Base-by-base conservation (phyloP, 1,140 invertebrate genomes). In the Drosophila aff. region DNA sequence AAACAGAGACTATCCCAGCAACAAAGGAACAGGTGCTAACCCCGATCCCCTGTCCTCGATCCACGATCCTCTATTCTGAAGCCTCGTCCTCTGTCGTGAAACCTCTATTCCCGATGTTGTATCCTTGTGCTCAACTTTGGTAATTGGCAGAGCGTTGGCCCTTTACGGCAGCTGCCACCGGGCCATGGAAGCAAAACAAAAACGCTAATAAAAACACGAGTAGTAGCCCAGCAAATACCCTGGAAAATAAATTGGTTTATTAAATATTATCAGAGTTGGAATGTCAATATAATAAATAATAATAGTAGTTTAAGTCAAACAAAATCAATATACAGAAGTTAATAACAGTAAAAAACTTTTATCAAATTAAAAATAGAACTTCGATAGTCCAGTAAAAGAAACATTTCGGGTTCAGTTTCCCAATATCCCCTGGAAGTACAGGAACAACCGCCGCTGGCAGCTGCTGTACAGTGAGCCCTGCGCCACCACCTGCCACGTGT, bases 401-500 rank as follows among this genome's bases (percentile, higher is more conserved):
- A 33, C 31, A 33, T 33, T 31, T 31, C 0, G 31, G 31, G 31
- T 33, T 10, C 9, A 11, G 31, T 33, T 33, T 33, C 9, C 33
- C 26, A 21, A 33, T 40, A 36, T 23, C 28, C 46, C n/a, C n/a
- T 6, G 6, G 2, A 11, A 43, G 3, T 36, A 28, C 31, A 46
- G 31, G 8, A 18, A 57, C 9, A 36, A 40, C 8, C 47, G 15
- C 11, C 23, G 31, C 28, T 15, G 23, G 64, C 75, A 77, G 58
- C 58, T 71, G 75, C 50, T 59, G 15, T 46, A 21, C 72, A 40
- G 53, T 41, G 10, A 43, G 36, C 50, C 28, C 62, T 40, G 62
- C 26, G 23, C 28, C 65, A 33, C n/a, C 83, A 87, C 83, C 83
- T 89, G 83, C 83, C 83, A 87, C 83, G 83, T 87, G 71, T 55